Conservation (phyloP, 2,888 invertebrate species). For the Phengaris arion region DNA sequence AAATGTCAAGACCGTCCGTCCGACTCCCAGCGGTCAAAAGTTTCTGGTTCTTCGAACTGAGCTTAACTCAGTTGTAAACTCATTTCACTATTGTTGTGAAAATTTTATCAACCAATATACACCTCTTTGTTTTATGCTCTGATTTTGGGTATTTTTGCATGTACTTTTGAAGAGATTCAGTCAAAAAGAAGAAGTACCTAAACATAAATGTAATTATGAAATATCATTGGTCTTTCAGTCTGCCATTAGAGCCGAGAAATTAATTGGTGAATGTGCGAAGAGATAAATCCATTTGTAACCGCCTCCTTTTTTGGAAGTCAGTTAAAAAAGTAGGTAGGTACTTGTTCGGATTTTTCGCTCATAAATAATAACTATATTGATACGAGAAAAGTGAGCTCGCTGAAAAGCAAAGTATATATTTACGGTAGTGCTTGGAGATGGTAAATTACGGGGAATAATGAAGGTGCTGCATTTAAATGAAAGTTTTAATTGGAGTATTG, state of each 20-base stretch:
- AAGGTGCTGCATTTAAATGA: constrained; percentile 19
- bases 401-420: constrained; percentile 25
- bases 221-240: no score
- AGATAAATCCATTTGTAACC: no score
- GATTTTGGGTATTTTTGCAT: neutral
- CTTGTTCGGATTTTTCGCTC: neutral
- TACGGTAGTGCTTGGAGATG: constrained; percentile 17
- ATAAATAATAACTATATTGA: constrained; percentile 24
- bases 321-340: neutral
- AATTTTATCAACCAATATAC: constrained; percentile 19
- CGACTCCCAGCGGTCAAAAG: constrained; percentile 56
- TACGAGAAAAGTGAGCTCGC: constrained; percentile 5
- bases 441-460: constrained; percentile 21
- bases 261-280: no score
- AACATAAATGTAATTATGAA: no score
- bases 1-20: constrained; percentile 52
- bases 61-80: constrained; percentile 35
- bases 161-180: neutral
- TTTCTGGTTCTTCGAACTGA: constrained; percentile 58
- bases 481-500: constrained; percentile 25
- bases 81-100: constrained; percentile 31
- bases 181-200: no score
- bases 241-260: no score
- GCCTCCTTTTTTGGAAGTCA: no score
- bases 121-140: neutral